Evolutionary conservation across 2,113 vertebrate genomes (phyloP).

Genomic region (Carettochelys insculpta): DNA sequence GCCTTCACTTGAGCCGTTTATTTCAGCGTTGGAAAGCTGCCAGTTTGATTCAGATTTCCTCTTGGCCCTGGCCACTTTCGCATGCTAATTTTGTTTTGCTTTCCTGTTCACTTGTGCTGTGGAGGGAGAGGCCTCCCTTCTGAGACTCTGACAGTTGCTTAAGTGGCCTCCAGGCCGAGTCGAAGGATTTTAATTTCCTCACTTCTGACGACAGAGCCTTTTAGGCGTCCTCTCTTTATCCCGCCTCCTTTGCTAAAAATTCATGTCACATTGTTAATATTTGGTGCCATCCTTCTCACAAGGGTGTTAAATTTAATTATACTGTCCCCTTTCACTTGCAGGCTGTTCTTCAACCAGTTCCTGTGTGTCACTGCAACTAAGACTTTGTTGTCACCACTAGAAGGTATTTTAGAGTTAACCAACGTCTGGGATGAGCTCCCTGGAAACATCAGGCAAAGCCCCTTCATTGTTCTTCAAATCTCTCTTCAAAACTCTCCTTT

Average conservation of each 20-base stretch:
- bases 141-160: slow-evolving; percentile 70
- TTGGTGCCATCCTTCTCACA: slow-evolving; percentile 64
- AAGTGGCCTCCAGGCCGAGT: slow-evolving; percentile 76
- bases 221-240: slow-evolving; percentile 56
- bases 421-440: not conserved
- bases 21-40: slow-evolving; percentile 28
- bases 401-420: not conserved
- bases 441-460: not conserved
- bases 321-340: slow-evolving; percentile 36
- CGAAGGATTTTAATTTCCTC: slow-evolving; percentile 76
- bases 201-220: slow-evolving; percentile 71
- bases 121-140: slow-evolving; percentile 62
- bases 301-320: slow-evolving; percentile 64
- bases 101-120: slow-evolving; percentile 44
- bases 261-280: slow-evolving; percentile 61
- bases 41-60: slow-evolving; percentile 58
- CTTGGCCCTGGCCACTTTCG: slow-evolving; percentile 58
- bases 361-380: not conserved
- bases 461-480: not conserved
- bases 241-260: slow-evolving; percentile 45
- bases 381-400: not conserved
- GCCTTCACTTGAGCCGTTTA: not conserved
- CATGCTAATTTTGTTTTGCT: slow-evolving; percentile 62
- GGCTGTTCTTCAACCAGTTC: not conserved
- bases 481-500: not conserved